Base-by-base conservation (phyloP, 2,797 vertebrate genomes). In the Artibeus jamaicensis region DNA sequence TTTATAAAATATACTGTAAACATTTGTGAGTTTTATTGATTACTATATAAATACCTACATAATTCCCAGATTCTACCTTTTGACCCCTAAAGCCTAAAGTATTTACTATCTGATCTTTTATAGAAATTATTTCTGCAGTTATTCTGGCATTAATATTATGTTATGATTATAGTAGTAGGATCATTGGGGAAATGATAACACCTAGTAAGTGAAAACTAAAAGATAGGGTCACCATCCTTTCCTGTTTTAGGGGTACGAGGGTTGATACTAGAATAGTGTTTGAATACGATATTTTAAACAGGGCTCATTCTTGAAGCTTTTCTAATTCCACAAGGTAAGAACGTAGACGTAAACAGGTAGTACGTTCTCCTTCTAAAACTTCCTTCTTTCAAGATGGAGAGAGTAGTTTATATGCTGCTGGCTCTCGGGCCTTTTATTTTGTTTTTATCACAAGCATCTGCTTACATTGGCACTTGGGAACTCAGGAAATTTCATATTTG, bases 121-220 rank as follows among this genome's bases (percentile, higher is more conserved):
- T 19, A 62, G n/a, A 94, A 70, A 86, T 0, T 42, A 74, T 57
- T 3, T 84, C 22, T 91, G 24, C n/a, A 59, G 1, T 62, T 83
- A 71, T 62, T 65, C 15, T 83, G 70, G 82, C 67, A 71, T 71
- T 87, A 74, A 29, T 26, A 53, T 46, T 91, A n/a, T 26, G 15
- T 67, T 73, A 46, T 32, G 83, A 34, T 42, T 62, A 59, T 44
- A 85, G 10, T 37, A 74, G 26, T 62, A 39, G 1, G 8, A 70
- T 86, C 37, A 39, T 21, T 76, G 39, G 4, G 9, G 62, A 44
- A 74, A 79, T 79, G 21, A 84, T 93, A 39, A 55, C 9, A 9
- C 42, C n/a, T 83, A 3, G 21, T 21, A 15, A 73, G 4, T 76
- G 26, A 92, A 42, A 89, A 70, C 1, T 46, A 39, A 76, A 85